Base-by-base conservation (phyloP, 1,140 invertebrate genomes). In the Thaumetopoea pityocampa region DNA sequence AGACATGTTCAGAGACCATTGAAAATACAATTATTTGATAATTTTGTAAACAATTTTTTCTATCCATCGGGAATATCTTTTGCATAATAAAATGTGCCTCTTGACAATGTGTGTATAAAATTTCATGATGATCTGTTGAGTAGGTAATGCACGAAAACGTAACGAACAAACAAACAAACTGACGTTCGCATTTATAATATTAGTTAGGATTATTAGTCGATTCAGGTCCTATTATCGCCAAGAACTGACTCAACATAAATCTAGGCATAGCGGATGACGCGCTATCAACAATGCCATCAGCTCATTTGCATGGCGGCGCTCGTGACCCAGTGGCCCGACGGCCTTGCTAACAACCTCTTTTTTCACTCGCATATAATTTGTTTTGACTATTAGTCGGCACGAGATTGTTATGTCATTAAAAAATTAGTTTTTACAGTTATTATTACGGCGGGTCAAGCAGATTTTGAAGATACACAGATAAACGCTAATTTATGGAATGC, bases 271-370 rank as follows among this genome's bases (percentile, higher is more conserved):
- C 22, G 27, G 36, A 52, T 61, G 56, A 58, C 49, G 48, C 29
- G 36, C 49, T 64, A 65, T 63, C 57, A 56, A 56, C 63, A 69
- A 68, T 62, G 42, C 49, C 56, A 59, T 64, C 67, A 52, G 54
- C 37, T 61, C 43, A 70, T 73, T 77, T 65, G 61, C 63, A 71
- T 67, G 45, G 40, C 53, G 65, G 40, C 53, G 65, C 51, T 63
- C 72, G 59, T 71, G 69, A 71, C 69, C 72, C 45, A 51, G n/a
- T 62, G 55, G 37, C 60, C 55, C 43, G 34, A 14, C 54, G 48
- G 56, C 65, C 66, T 71, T 67, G 65, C 48, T 57, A 49, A 49
- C 47, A 58, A 50, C 50, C 44, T 40, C 30, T 57, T 61, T 62
- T 62, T 51, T 59, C 28, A n/a, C n/a, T n/a, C n/a, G n/a, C n/a